These are phyloP conservation scores for Zootoca vivipara DNA, from an alignment of 2,113 vertebrate genomes.

Conservation along the genomic window DNA sequence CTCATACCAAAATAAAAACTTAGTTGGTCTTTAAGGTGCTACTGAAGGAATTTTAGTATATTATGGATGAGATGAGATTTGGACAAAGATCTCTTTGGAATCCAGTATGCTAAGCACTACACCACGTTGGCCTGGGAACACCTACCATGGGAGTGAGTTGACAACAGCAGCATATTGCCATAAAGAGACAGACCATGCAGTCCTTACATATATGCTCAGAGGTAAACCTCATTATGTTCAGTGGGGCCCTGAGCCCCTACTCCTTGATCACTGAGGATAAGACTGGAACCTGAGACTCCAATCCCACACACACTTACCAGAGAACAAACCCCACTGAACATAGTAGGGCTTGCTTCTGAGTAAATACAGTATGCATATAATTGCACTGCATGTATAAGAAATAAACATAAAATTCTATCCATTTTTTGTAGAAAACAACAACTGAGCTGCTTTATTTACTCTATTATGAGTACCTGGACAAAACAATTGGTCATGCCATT, in stretches of 20 bases:
- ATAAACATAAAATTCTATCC: background rate
- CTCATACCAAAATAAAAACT: no score
- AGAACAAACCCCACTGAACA: background rate
- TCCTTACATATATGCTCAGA: background rate
- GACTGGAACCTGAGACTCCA: background rate
- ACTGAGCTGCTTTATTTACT: no score
- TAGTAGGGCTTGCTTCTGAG: background rate
- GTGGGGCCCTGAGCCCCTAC: background rate
- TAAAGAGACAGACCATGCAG: background rate
- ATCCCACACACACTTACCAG: background rate
- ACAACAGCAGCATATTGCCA: background rate
- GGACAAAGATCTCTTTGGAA: background rate
- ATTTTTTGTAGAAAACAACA: background rate
- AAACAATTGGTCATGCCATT: slow-evolving; percentile 29
- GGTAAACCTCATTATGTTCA: background rate
- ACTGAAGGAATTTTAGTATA: background rate
- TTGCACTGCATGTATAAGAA: slow-evolving; percentile 7
- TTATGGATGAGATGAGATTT: background rate
- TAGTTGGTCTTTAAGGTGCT: no score
- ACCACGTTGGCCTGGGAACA: background rate
- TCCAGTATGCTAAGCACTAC: background rate
- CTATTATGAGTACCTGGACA: background rate
- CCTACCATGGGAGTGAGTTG: slow-evolving; percentile 10
- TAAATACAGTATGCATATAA: background rate
- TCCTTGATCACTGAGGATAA: background rate